These are phyloP conservation scores for Anneissia japonica DNA, from an alignment of 35 echinoderm and acorn worm species.

Conservation along the genomic window DNA sequence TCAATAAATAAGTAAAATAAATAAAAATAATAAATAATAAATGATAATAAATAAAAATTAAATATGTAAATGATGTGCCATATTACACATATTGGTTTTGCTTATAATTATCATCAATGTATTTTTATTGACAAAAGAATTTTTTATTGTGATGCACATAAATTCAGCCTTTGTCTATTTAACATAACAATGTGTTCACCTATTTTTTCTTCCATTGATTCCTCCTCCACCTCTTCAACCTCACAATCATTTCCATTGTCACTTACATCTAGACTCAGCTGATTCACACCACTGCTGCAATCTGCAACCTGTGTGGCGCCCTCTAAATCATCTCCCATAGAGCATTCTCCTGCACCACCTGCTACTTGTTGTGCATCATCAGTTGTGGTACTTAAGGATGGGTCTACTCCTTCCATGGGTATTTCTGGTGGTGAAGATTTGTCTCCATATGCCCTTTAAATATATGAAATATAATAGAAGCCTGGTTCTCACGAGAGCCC, in stretches of 20 bases:
- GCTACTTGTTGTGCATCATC: background rate
- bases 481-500: no score
- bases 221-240: background rate
- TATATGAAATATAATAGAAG: background rate
- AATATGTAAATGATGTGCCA: no score
- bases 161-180: background rate
- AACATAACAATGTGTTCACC: background rate
- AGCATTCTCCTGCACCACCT: background rate
- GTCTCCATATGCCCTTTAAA: slow-evolving; percentile 49
- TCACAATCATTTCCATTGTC: slow-evolving; percentile 4
- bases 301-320: slow-evolving; percentile 9
- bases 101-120: no score
- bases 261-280: background rate
- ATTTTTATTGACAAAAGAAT: background rate
- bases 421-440: slow-evolving; percentile 57
- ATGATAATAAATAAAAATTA: no score
- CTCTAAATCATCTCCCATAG: background rate
- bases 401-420: background rate
- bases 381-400: no score
- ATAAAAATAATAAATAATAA: no score
- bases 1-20: no score
- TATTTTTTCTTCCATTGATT: background rate
- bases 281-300: background rate
- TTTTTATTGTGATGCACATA: background rate
- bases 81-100: no score